Conservation (phyloP, 2,888 invertebrate genomes). For the Drosophila vallismaia region DNA sequence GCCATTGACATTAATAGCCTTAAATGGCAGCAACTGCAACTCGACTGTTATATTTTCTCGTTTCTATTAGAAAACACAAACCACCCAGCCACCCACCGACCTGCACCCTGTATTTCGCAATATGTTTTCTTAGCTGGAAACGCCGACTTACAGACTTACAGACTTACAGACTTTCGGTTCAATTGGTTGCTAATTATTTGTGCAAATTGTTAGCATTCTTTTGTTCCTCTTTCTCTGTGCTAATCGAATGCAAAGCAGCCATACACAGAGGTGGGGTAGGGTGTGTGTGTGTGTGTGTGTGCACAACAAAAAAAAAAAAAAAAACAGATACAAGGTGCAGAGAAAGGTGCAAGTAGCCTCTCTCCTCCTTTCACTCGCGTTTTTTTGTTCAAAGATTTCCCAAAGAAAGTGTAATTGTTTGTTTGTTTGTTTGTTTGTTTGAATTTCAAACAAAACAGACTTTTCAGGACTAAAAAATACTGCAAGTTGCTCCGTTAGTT, state of each 20-base stretch:
- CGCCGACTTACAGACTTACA: slow-evolving; percentile 25
- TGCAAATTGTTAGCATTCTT: slow-evolving; percentile 25
- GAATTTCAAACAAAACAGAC: neutral
- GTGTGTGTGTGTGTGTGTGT: too few species aligned
- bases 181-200: slow-evolving; percentile 53
- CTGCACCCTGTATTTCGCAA: neutral
- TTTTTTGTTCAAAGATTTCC: too few species aligned
- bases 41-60: too few species aligned
- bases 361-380: slow-evolving; percentile 21
- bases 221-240: slow-evolving; percentile 27
- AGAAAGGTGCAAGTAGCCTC: slow-evolving; percentile 10
- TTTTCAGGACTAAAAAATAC: neutral
- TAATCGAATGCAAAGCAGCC: slow-evolving; percentile 46
- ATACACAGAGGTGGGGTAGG: too few species aligned
- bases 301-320: too few species aligned
- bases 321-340: neutral
- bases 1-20: slow-evolving; percentile 55
- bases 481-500: neutral
- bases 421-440: slow-evolving; percentile 5
- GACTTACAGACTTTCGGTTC: slow-evolving; percentile 2
- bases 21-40: slow-evolving; percentile 25
- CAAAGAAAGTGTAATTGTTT: slow-evolving; percentile 13
- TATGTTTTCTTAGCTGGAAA: neutral
- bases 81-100: neutral
- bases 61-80: too few species aligned